phyloP scores from a whole-genome alignment of 1,140 invertebrate species.

The Drosophila tsacasi region DNA sequence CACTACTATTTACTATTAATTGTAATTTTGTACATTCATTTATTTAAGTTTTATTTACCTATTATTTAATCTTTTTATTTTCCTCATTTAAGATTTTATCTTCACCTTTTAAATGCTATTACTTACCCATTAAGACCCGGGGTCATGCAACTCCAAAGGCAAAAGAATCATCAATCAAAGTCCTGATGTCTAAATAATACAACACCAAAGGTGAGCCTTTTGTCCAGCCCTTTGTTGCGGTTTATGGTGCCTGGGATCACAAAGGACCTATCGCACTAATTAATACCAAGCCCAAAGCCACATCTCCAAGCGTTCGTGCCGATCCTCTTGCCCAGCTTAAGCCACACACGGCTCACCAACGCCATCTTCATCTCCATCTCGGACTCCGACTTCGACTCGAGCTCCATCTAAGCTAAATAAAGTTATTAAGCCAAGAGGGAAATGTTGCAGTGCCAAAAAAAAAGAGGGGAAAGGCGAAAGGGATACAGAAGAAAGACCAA shows the following conservation, averaged over 20 bases:
- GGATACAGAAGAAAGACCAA: slow-evolving; percentile 9
- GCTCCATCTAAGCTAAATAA: slow-evolving; percentile 78
- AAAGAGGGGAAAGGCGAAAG: slow-evolving; percentile 38
- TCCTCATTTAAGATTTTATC: not conserved
- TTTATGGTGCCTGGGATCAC: slow-evolving; percentile 37
- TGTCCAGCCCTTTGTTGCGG: slow-evolving; percentile 35
- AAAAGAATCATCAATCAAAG: slow-evolving; percentile 68
- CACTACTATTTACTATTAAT: too few relatives aligned
- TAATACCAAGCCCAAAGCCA: slow-evolving; percentile 62
- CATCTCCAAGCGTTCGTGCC: slow-evolving; percentile 52
- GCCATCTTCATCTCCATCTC: slow-evolving; percentile 27
- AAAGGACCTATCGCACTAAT: slow-evolving; percentile 82
- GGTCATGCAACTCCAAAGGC: slow-evolving; percentile 23
- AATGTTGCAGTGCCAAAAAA: slow-evolving; percentile 68
- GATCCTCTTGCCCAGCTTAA: slow-evolving; percentile 14
- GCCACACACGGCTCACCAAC: slow-evolving; percentile 56
- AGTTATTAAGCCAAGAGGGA: slow-evolving; percentile 76
- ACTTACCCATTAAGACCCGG: slow-evolving; percentile 63
- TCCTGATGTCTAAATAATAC: slow-evolving; percentile 81
- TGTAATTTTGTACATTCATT: too few relatives aligned
- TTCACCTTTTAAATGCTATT: slow-evolving; percentile 49
- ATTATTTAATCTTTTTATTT: too few relatives aligned
- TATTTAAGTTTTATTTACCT: too few relatives aligned
- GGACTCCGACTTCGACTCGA: slow-evolving; percentile 8
- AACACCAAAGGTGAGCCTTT: slow-evolving; percentile 35